A percentile compares a stretch with the other conserved stretches of the same genome.
phyloP scores from a whole-genome alignment of 2,888 invertebrate species.

The Drosophila meridiana region DNA sequence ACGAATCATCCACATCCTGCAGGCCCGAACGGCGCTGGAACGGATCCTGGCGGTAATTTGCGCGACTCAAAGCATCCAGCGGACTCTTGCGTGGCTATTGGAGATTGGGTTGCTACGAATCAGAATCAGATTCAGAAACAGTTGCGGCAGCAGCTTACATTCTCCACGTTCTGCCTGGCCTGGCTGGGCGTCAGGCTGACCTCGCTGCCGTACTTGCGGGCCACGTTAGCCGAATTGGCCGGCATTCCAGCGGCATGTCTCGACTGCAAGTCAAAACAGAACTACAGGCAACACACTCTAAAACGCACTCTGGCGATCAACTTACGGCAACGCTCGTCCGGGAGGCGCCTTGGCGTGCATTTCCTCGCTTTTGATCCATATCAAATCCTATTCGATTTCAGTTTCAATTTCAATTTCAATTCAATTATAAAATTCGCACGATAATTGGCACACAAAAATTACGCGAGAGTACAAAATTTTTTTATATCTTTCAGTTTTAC shows the following conservation, averaged over 20 bases:
- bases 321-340: slow-evolving; percentile 69
- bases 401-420: not conserved
- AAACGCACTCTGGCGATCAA: slow-evolving; percentile 13
- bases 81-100: slow-evolving; percentile 78
- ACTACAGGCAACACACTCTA: slow-evolving; percentile 14
- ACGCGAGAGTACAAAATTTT: slow-evolving; percentile 13
- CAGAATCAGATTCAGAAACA: not conserved
- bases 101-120: not conserved
- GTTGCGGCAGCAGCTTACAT: slow-evolving; percentile 62
- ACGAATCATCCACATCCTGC: slow-evolving; percentile 81
- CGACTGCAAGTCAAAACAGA: slow-evolving; percentile 50
- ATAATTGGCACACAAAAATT: slow-evolving; percentile 41
- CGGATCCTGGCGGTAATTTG: slow-evolving; percentile 61
- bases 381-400: slow-evolving; percentile 3
- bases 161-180: slow-evolving; percentile 60
- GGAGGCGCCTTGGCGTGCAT: slow-evolving; percentile 61
- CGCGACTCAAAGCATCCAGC: slow-evolving; percentile 81
- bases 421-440: slow-evolving; percentile 31
- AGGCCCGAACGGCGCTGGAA: slow-evolving; percentile 81
- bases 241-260: slow-evolving; percentile 35
- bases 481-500: not conserved
- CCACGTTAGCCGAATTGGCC: slow-evolving; percentile 3
- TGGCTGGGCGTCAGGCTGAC: slow-evolving; percentile 82
- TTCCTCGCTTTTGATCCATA: slow-evolving; percentile 68
- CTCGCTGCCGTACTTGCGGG: slow-evolving; percentile 76